Base-by-base conservation (phyloP, 2,113 vertebrate species). In the Odontesthes bonariensis region DNA sequence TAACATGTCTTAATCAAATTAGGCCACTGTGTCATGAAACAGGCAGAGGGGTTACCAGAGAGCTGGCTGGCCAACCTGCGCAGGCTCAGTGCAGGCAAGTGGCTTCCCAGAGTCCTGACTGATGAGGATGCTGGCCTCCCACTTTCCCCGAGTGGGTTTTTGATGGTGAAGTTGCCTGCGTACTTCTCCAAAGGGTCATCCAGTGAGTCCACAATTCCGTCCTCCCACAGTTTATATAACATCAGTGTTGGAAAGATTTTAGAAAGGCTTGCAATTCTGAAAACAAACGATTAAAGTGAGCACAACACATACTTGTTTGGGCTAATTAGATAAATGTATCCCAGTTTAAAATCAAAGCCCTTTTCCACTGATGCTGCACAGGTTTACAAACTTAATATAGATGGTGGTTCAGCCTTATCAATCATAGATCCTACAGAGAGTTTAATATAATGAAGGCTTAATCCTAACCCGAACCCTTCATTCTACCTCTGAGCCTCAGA, bases 161-260 rank as follows among this genome's bases (percentile, higher is more conserved):
- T 97, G 4, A 97, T 96, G 3, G 91, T 92, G 82, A 98, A 97
- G 75, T 93, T 92, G 53, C 92, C 70, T 1, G 73, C 79, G 0
- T 97, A 98, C 33, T 95, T 95, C 74, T 96, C 96, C 72, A 98
- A 33, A 0, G 96, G 94, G 83, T 98, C 97, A 0, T 99, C 97
- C 0, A 98, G 85, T 6, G 97, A 99, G 0, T 62, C 88, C 42
- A 98, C 88, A 9, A 91, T 89, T 8, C 96, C 96, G 19, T 96
- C 95, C 77, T 99, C 96, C 96, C 97, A 98, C 75, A 98, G 86
- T 80, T 95, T 96, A 79, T 98, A 97, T 23, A 99, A 35, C 96
- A 98, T 97, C 31, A 99, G 86, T 0, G 96, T 93, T 0, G 96
- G 97, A 52, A 98, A 98, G 79, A 98, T 93, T 92, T 98, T 98